phyloP scores from a whole-genome alignment of 2,888 invertebrate species.

The Ochropacha duplaris region DNA sequence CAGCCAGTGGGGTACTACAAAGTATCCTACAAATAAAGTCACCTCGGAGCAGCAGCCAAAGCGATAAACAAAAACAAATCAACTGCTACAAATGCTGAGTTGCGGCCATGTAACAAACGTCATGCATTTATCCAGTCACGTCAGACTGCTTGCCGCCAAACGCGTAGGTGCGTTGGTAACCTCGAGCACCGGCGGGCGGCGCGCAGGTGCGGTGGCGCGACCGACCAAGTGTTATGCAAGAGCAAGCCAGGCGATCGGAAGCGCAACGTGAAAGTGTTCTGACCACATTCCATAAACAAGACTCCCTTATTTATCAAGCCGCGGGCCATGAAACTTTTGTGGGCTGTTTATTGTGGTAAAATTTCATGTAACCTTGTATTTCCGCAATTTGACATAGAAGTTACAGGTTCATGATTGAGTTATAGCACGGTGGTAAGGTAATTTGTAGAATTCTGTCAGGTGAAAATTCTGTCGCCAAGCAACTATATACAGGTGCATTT shows the following conservation, averaged over 20 bases:
- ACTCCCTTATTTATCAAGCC: not conserved
- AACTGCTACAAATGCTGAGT: too few relatives aligned
- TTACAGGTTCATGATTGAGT: too few relatives aligned
- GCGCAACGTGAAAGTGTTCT: slow-evolving; percentile 55
- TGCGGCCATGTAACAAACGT: not conserved
- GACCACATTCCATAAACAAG: slow-evolving; percentile 45
- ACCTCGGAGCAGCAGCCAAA: not conserved
- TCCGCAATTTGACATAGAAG: too few relatives aligned
- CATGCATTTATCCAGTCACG: slow-evolving; percentile 8
- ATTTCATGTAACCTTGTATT: not conserved
- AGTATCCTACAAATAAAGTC: not conserved
- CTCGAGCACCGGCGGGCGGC: slow-evolving; percentile 1
- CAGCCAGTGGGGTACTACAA: too few relatives aligned
- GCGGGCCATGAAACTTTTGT: not conserved
- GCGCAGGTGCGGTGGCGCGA: too few relatives aligned
- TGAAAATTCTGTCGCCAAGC: too few relatives aligned
- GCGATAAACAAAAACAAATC: too few relatives aligned
- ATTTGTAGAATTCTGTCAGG: too few relatives aligned
- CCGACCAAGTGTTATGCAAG: slow-evolving; percentile 25
- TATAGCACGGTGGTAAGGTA: too few relatives aligned
- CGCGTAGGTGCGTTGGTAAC: slow-evolving; percentile 29
- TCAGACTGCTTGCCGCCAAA: slow-evolving; percentile 71
- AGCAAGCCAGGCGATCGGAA: slow-evolving; percentile 17
- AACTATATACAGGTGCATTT: too few relatives aligned
- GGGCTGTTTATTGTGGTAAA: not conserved